Evolutionary conservation across 1,140 invertebrate genomes (phyloP).

Genomic region (Zaprionus inermis): DNA sequence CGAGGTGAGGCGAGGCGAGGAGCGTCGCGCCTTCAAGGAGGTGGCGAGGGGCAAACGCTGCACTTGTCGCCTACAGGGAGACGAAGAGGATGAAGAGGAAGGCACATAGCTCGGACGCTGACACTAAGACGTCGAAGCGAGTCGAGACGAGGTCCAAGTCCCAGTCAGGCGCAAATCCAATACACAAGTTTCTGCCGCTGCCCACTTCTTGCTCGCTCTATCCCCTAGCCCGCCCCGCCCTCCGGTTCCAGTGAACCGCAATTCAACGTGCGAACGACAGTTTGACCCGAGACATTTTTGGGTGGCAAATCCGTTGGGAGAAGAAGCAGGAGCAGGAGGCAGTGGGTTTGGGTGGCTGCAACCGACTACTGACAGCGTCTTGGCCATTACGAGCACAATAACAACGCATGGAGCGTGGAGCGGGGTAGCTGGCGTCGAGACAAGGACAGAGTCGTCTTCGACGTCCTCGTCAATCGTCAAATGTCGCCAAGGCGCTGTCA

Average conservation of each 20-base stretch:
- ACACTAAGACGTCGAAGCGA: slow-evolving; percentile 71
- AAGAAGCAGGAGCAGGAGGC: neutral
- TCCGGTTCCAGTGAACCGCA: slow-evolving; percentile 53
- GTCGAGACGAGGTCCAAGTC: slow-evolving; percentile 30
- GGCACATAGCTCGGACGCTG: slow-evolving; percentile 67
- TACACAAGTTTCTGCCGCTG: slow-evolving; percentile 49
- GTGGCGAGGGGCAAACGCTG: slow-evolving; percentile 36
- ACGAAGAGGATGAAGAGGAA: slow-evolving; percentile 6
- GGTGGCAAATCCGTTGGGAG: slow-evolving; percentile 38
- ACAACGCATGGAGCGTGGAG: slow-evolving; percentile 19
- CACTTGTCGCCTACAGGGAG: slow-evolving; percentile 69
- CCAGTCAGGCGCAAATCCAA: slow-evolving; percentile 75
- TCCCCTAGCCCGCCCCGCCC: slow-evolving; percentile 8
- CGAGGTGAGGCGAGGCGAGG: neutral
- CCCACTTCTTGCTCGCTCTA: neutral
- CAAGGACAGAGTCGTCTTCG: slow-evolving; percentile 45
- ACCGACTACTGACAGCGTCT: slow-evolving; percentile 45
- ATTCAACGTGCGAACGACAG: slow-evolving; percentile 81
- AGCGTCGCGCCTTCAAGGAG: slow-evolving; percentile 2
- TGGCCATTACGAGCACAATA: slow-evolving; percentile 70
- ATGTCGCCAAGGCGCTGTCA: slow-evolving; percentile 81
- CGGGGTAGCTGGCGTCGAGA: neutral
- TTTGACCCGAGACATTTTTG: slow-evolving; percentile 74
- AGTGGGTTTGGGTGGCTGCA: neutral
- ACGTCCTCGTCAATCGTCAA: slow-evolving; percentile 84